A percentile compares a stretch with the other conserved stretches of the same genome.
Conservation (phyloP, 2,888 invertebrate species). For the Seira sanloemensis region DNA sequence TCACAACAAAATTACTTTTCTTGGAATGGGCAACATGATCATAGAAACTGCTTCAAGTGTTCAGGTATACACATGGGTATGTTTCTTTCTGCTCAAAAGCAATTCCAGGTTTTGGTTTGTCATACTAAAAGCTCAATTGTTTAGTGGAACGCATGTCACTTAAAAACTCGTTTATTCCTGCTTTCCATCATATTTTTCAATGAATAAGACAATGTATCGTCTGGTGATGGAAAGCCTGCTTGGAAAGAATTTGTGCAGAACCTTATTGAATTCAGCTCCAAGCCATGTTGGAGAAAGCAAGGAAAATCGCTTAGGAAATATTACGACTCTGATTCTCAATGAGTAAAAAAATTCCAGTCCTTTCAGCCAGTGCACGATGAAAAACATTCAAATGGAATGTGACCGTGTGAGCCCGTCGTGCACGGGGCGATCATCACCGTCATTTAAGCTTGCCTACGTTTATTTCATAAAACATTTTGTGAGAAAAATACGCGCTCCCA, state of each 20-base stretch:
- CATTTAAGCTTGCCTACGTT: too few species aligned
- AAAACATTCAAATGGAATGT: background rate
- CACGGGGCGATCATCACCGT: background rate
- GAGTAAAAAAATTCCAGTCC: too few species aligned
- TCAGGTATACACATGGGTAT: background rate
- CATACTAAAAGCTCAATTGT: background rate
- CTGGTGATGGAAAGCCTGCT: too few species aligned
- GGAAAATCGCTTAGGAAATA: too few species aligned
- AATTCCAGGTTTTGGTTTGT: background rate
- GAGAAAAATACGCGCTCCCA: background rate
- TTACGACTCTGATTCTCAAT: too few species aligned
- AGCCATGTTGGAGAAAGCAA: too few species aligned
- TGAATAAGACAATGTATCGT: too few species aligned
- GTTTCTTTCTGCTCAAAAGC: too few species aligned
- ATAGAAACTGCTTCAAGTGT: background rate
- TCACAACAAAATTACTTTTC: slow-evolving; percentile 22
- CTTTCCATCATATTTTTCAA: too few species aligned
- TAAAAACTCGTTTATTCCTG: background rate
- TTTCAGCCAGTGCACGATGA: too few species aligned
- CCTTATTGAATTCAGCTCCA: too few species aligned
- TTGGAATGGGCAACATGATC: background rate
- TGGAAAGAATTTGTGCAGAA: too few species aligned
- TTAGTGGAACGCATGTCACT: background rate
- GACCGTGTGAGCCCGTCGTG: background rate
- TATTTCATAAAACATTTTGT: background rate